Evolutionary conservation across 2,888 invertebrate genomes (phyloP).

Genomic region (Microplitis manilae): DNA sequence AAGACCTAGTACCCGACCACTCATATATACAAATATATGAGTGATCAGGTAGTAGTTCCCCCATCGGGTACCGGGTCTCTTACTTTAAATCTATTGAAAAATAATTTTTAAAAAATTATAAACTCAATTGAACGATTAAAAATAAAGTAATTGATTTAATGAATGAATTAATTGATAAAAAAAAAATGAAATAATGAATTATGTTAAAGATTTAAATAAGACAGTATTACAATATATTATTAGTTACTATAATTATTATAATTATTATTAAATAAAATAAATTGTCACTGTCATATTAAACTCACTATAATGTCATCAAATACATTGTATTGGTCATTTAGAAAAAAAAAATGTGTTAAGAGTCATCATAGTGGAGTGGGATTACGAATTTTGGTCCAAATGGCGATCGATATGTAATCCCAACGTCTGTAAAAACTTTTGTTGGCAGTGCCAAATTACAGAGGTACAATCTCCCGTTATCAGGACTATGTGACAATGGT

Average conservation of each 20-base stretch:
- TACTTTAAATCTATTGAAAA: neutral
- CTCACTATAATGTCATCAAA: constrained; percentile 7
- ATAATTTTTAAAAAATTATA: neutral
- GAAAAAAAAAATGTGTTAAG: constrained; percentile 60
- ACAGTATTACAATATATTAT: neutral
- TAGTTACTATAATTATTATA: neutral
- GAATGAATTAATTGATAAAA: neutral
- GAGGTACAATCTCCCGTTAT: constrained; percentile 84
- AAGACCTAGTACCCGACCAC: no score
- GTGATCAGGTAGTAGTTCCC: no score
- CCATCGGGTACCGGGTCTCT: no score
- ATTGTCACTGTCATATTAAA: constrained; percentile 4
- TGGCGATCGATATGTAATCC: constrained; percentile 87
- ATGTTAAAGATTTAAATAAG: neutral
- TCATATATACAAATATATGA: no score
- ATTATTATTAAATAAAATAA: neutral
- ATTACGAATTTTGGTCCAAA: constrained; percentile 88
- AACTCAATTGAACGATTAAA: neutral
- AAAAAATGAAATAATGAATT: neutral
- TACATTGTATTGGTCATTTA: constrained; percentile 3
- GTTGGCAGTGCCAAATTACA: constrained; percentile 89
- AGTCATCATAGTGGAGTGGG: constrained; percentile 76
- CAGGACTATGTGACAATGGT: constrained; percentile 78
- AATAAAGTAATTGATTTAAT: neutral
- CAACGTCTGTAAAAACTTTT: constrained; percentile 82